Evolutionary conservation across 2,888 invertebrate genomes (phyloP).

Genomic region (Lepas anatifera): DNA sequence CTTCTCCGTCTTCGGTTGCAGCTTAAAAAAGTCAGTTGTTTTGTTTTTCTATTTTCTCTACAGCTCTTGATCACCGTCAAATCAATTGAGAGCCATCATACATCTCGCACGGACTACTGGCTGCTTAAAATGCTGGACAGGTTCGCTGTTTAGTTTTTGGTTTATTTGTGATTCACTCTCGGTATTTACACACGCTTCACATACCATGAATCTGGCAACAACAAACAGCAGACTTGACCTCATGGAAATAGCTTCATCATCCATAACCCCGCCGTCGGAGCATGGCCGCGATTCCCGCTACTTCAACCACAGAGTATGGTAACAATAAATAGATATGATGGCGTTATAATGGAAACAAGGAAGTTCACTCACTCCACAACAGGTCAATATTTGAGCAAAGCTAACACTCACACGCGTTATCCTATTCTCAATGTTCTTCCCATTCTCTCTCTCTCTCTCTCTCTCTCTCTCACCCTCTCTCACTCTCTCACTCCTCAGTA

Average conservation of each 20-base stretch:
- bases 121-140: no score
- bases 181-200: not conserved
- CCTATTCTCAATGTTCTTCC: no score
- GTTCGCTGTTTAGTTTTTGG: not conserved
- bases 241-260: slow-evolving; percentile 1
- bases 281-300: not conserved
- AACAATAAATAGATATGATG: slow-evolving; percentile 12
- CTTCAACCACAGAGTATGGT: slow-evolving; percentile 7
- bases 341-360: not conserved
- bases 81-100: no score
- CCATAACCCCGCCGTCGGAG: not conserved
- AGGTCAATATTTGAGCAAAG: not conserved
- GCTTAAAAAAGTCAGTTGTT: no score
- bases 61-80: no score
- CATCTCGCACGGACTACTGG: no score
- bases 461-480: not conserved
- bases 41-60: no score
- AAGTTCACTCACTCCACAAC: not conserved
- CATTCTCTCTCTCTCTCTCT: no score
- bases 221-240: not conserved
- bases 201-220: not conserved
- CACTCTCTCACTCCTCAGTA: not conserved
- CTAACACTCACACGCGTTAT: not conserved
- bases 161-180: not conserved
- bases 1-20: no score